These are phyloP conservation scores for Rhabdomys pumilio DNA, from an alignment of 2,797 vertebrate species.

Conservation along the genomic window DNA sequence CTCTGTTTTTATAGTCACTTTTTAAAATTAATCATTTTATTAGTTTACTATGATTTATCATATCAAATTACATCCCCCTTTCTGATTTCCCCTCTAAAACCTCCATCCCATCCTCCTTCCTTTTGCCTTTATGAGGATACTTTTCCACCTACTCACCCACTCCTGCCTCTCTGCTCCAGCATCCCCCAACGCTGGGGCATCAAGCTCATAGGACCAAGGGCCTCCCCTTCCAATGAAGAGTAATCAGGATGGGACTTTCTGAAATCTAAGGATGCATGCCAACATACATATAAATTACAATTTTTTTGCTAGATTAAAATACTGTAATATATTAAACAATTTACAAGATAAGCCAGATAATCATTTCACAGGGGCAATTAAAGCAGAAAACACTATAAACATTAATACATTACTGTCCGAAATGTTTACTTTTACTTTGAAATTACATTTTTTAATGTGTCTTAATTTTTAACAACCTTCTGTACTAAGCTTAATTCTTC, in stretches of 20 bases:
- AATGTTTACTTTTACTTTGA: neutral
- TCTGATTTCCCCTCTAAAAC: neutral
- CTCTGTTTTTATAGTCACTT: neutral
- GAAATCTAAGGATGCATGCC: neutral
- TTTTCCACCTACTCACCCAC: neutral
- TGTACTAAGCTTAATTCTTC: neutral
- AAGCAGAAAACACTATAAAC: neutral
- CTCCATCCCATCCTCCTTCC: neutral
- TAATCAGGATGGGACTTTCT: neutral
- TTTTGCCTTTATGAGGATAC: neutral
- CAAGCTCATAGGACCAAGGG: neutral
- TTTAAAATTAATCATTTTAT: neutral
- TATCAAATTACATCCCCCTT: neutral
- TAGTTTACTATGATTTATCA: neutral
- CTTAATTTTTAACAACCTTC: neutral
- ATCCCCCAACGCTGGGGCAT: neutral
- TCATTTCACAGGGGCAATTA: neutral
- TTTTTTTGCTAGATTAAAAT: neutral
- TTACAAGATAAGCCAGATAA: neutral
- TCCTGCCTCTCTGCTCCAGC: neutral
- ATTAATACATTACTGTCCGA: neutral
- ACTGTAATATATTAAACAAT: neutral
- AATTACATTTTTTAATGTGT: conserved; percentile 7
- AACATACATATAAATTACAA: neutral
- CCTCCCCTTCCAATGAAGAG: neutral